A percentile compares a stretch with the other conserved stretches of the same genome.
Conservation (phyloP, 2,888 invertebrate genomes). For the Glaucopsyche alexis region DNA sequence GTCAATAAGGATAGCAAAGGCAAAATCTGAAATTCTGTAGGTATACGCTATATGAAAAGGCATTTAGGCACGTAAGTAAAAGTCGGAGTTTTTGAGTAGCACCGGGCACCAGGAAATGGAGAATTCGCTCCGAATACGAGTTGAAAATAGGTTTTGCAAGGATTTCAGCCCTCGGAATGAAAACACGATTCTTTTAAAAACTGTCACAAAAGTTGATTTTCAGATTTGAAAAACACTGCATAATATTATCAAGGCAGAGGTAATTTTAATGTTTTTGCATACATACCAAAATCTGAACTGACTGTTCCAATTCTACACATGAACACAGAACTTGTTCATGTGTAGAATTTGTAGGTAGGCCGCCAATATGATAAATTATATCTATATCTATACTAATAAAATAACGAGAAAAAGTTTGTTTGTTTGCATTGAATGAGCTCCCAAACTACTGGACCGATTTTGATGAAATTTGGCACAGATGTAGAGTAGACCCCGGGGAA, state of each 20-base stretch:
- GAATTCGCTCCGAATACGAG: constrained; percentile 11
- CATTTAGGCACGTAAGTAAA: not conserved
- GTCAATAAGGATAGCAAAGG: not conserved
- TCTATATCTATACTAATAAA: too few relatives aligned
- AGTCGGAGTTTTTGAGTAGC: not conserved
- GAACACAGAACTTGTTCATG: too few relatives aligned
- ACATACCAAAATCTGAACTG: too few relatives aligned
- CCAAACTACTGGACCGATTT: too few relatives aligned
- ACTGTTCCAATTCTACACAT: too few relatives aligned
- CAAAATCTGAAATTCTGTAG: not conserved
- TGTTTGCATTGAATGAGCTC: too few relatives aligned
- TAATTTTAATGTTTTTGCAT: not conserved
- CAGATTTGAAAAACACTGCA: not conserved
- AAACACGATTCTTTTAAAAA: not conserved
- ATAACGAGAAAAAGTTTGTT: too few relatives aligned
- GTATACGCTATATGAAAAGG: not conserved
- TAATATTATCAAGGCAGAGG: too few relatives aligned
- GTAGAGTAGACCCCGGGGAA: too few relatives aligned
- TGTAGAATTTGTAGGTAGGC: too few relatives aligned
- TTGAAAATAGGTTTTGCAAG: not conserved
- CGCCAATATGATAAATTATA: too few relatives aligned
- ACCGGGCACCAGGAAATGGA: constrained; percentile 7
- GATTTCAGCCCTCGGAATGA: not conserved
- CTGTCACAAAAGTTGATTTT: not conserved
- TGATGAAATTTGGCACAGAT: too few relatives aligned